Evolutionary conservation across 2,113 vertebrate species (phyloP).

Genomic region (Nannospalax galili): DNA sequence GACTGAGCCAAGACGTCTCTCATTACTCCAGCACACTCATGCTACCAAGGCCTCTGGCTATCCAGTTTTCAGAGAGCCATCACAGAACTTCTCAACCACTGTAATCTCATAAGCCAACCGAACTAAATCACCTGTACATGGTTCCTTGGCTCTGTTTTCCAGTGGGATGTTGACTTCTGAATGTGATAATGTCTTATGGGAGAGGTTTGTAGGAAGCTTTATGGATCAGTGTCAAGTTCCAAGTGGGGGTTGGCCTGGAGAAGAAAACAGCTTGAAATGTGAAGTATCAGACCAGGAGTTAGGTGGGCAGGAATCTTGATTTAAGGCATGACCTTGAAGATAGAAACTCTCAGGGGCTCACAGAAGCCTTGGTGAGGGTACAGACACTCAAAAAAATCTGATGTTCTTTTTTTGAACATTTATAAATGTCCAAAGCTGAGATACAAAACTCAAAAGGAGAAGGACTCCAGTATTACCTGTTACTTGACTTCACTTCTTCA

Average conservation of each 20-base stretch:
- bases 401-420: slow-evolving; percentile 10
- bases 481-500: background rate
- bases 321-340: background rate
- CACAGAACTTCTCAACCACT: background rate
- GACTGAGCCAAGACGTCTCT: background rate
- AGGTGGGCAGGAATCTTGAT: background rate
- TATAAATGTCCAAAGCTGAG: background rate
- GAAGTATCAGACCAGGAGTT: background rate
- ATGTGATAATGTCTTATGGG: background rate
- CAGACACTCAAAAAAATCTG: background rate
- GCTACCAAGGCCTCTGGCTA: background rate
- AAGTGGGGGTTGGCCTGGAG: background rate
- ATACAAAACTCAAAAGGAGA: slow-evolving; percentile 5
- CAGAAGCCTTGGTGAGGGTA: background rate
- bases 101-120: background rate
- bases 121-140: background rate
- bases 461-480: background rate
- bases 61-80: background rate
- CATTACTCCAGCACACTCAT: background rate
- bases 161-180: background rate
- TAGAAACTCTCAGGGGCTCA: background rate
- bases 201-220: background rate
- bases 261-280: background rate
- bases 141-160: background rate
- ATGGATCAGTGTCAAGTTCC: background rate